A percentile compares a stretch with the other conserved stretches of the same genome.
phyloP scores from a whole-genome alignment of 2,113 vertebrate species.

The Coreoperca whiteheadi region DNA sequence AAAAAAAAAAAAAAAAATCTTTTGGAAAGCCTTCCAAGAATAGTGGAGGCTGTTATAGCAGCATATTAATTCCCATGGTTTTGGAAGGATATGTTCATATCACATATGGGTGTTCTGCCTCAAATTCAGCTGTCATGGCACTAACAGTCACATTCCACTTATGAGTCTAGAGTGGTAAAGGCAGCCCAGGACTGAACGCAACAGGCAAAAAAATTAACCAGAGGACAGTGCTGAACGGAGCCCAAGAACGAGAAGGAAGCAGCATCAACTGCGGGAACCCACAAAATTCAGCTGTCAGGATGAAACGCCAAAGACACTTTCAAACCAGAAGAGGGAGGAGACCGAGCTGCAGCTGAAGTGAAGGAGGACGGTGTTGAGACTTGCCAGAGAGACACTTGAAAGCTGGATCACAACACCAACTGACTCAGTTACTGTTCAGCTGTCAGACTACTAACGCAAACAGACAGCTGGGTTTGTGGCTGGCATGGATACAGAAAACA shows the following conservation, averaged over 20 bases:
- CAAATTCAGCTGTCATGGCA: neutral
- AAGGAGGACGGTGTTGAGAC: slow-evolving; percentile 10
- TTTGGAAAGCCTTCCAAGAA: neutral
- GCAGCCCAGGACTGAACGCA: neutral
- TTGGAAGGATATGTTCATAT: neutral
- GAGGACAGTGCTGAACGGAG: neutral
- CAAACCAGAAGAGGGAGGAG: slow-evolving; percentile 1
- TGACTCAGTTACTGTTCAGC: slow-evolving; percentile 46
- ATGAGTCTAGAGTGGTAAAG: neutral
- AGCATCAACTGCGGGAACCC: neutral
- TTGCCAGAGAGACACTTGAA: slow-evolving; percentile 19
- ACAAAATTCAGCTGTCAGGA: slow-evolving; percentile 25
- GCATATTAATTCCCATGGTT: neutral
- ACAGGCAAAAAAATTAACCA: neutral
- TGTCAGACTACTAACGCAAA: slow-evolving; percentile 45
- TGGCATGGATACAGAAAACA: slow-evolving; percentile 27
- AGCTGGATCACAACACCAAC: slow-evolving; percentile 36
- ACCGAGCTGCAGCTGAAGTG: slow-evolving; percentile 26
- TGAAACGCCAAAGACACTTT: slow-evolving; percentile 9
- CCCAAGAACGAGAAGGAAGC: neutral
- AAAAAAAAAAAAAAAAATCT: too few species aligned
- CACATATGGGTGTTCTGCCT: neutral
- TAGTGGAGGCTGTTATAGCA: neutral
- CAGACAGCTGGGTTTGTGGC: slow-evolving; percentile 51
- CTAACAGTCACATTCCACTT: neutral